These are phyloP conservation scores for Aphidius ervi DNA, from an alignment of 1,140 invertebrate genomes.

Conservation along the genomic window DNA sequence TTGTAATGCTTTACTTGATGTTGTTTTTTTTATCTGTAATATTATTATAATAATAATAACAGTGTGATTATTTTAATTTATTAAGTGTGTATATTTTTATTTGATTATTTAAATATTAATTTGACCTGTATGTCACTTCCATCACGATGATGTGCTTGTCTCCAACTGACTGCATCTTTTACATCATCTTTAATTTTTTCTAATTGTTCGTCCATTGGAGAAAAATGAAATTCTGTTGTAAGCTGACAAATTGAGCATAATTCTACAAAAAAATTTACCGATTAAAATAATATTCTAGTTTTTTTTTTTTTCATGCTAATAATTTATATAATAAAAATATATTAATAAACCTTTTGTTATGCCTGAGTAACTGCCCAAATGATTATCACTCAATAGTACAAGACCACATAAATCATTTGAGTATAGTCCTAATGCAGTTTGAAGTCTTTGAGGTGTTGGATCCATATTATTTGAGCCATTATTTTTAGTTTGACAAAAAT, in stretches of 20 bases:
- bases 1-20: constrained; percentile 59
- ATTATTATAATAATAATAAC: constrained; percentile 1
- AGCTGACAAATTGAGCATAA: constrained; percentile 61
- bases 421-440: constrained; percentile 91
- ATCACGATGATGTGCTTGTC: constrained; percentile 47
- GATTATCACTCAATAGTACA: constrained; percentile 78
- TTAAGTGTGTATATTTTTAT: constrained; percentile 5
- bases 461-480: constrained; percentile 55
- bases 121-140: constrained; percentile 42
- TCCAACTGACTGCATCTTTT: constrained; percentile 54
- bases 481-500: constrained; percentile 71
- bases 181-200: constrained; percentile 65
- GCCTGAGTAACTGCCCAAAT: constrained; percentile 68
- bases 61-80: constrained; percentile 5
- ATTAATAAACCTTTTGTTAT: constrained; percentile 62
- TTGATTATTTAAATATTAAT: constrained; percentile 5
- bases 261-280: constrained; percentile 41
- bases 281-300: background rate
- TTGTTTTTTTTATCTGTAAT: constrained; percentile 41
- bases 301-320: background rate
- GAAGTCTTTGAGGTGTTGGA: constrained; percentile 74
- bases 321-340: constrained; percentile 11
- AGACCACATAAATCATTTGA: constrained; percentile 85
- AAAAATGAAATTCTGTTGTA: constrained; percentile 87
- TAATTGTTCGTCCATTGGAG: constrained; percentile 80